Evolutionary conservation across 2,113 vertebrate species (phyloP).

Genomic region (Crotophaga sulcirostris): DNA sequence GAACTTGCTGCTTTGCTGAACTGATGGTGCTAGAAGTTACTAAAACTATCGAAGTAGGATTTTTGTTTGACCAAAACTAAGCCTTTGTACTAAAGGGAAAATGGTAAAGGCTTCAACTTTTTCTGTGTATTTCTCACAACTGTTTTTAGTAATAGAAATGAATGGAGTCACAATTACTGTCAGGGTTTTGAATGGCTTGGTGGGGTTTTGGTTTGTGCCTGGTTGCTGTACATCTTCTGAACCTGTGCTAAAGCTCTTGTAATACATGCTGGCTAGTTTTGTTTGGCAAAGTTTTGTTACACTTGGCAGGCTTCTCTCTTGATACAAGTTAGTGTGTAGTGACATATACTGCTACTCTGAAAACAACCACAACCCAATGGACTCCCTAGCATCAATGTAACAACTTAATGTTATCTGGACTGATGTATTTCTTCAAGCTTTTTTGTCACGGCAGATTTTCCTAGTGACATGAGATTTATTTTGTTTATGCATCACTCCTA

Average conservation of each 20-base stretch:
- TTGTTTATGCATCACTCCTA: not conserved
- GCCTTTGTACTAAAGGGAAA: not conserved
- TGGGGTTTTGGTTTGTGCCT: not conserved
- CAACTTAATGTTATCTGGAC: not conserved
- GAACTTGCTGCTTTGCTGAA: not conserved
- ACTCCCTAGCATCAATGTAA: not conserved
- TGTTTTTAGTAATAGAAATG: not conserved
- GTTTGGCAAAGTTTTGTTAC: conserved; percentile 51
- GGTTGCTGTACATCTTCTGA: not conserved
- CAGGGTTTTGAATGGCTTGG: not conserved
- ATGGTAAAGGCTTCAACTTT: not conserved
- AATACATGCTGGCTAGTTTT: not conserved
- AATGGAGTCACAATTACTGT: not conserved
- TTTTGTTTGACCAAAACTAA: not conserved
- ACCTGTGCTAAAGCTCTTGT: not conserved
- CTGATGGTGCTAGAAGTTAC: not conserved
- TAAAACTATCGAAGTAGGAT: not conserved
- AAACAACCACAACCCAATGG: not conserved
- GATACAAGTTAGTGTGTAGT: not conserved
- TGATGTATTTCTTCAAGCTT: not conserved
- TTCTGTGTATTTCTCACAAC: not conserved
- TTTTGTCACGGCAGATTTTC: not conserved
- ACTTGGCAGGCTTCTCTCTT: conserved; percentile 4
- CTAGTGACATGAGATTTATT: not conserved
- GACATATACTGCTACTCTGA: not conserved